Base-by-base conservation (phyloP, 2,113 vertebrate species). In the Chaenogobius annularis region DNA sequence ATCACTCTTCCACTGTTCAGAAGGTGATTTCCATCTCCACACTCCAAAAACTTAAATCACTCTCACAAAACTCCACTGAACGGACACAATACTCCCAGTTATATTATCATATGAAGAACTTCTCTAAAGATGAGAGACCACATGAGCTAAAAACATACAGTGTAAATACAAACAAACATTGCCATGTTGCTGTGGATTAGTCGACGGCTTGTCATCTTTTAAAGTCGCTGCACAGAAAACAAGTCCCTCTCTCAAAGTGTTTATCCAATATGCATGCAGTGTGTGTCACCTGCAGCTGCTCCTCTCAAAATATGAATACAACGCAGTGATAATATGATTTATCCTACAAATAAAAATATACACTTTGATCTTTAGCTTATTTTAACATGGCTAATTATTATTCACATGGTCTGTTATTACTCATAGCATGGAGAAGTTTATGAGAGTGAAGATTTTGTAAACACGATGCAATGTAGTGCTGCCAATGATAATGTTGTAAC, bases 121-220 rank as follows among this genome's bases (percentile, higher is more conserved):
- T 40, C 37, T 40, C 37, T 7, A 9, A 40, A 9, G 14, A 52
- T 52, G 50, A 52, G 8, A 52, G 19, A 52, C 50, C 50, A 54
- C 17, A 54, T 10, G 19, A 54, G 50, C 50, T 54, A 15, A 13
- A 23, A 43, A 40, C 40, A 62, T 47, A 35, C 55, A 68, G 11
- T 14, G 31, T 59, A 73, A 14, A 75, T 75, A 61, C 59, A 55
- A 54, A 69, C 69, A 71, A 72, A 80, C 63, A 78, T 46, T 64
- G 54, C 50, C 46, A 70, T 74, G 78, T 71, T 61, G 54, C 56
- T 12, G 5, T 35, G 77, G 80, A 80, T 85, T 69, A 65, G 68
- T 64, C 46, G 40, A 14, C 11, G 11, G 48, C 66, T 61, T 72
- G 72, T 73, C 66, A 66, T 52, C 47, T 69, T 26, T 54, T 66